phyloP scores from a whole-genome alignment of 2,113 vertebrate genomes.

The Leuciscus idus region DNA sequence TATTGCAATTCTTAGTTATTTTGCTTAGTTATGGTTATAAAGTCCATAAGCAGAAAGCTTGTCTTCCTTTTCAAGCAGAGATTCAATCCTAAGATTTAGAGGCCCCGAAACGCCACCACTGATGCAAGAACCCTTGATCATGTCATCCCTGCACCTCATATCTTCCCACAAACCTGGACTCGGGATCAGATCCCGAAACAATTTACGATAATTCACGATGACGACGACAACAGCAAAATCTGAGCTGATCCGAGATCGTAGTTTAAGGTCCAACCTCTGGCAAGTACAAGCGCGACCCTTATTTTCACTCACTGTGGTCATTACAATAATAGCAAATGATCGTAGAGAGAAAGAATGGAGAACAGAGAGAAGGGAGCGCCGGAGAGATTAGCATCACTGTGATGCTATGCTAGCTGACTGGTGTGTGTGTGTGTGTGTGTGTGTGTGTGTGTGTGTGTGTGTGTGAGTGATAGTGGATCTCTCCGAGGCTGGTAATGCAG shows the following conservation, averaged over 20 bases:
- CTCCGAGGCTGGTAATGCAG: conserved; percentile 35
- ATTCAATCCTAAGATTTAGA: background rate
- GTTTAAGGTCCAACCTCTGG: background rate
- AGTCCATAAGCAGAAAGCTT: background rate
- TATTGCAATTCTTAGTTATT: no score
- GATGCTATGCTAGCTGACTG: conserved; percentile 44
- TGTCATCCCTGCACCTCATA: background rate
- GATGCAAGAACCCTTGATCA: conserved; percentile 9
- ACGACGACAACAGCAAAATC: background rate
- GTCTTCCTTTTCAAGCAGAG: background rate
- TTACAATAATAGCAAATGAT: conserved; percentile 27
- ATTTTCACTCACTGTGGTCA: conserved; percentile 3
- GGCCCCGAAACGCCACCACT: background rate
- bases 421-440: conserved; percentile 34
- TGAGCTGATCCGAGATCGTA: background rate
- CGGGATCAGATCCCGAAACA: background rate
- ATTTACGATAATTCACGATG: background rate
- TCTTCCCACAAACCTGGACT: conserved; percentile 16
- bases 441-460: background rate
- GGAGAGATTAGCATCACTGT: conserved; percentile 34
- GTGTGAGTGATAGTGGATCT: conserved; percentile 40
- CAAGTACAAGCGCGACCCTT: background rate
- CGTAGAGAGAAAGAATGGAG: background rate
- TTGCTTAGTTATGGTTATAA: no score
- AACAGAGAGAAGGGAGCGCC: background rate